Evolutionary conservation across 2,797 vertebrate species (phyloP).

Genomic region (Alca torda): DNA sequence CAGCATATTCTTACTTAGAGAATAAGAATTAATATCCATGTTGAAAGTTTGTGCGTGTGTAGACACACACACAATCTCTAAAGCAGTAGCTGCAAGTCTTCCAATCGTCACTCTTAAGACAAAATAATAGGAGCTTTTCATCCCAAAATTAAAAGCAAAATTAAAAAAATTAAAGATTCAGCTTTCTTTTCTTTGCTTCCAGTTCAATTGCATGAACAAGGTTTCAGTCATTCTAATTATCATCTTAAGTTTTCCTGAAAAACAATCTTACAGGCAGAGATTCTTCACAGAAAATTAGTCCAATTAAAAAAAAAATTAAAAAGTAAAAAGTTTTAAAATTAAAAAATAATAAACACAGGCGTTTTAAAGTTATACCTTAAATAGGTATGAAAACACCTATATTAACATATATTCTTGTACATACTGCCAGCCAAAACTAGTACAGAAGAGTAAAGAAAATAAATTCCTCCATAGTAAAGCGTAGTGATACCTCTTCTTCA

Average conservation of each 20-base stretch:
- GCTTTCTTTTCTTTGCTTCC: not conserved
- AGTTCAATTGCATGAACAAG: not conserved
- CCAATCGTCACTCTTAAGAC: not conserved
- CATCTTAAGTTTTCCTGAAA: not conserved
- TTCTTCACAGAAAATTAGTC: not conserved
- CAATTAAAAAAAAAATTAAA: not conserved
- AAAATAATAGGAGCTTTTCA: not conserved
- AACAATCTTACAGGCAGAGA: not conserved
- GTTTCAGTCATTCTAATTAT: not conserved
- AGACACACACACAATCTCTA: not conserved
- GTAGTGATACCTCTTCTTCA: not conserved
- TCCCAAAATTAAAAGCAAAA: not conserved
- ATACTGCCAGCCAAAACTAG: not conserved
- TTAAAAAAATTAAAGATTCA: not conserved
- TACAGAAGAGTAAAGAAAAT: not conserved
- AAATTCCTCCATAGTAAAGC: not conserved
- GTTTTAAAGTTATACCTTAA: not conserved
- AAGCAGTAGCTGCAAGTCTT: not conserved
- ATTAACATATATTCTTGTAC: not conserved
- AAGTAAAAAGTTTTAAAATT: no score
- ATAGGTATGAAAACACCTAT: not conserved
- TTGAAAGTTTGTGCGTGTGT: not conserved
- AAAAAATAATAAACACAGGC: not conserved
- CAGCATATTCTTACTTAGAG: not conserved
- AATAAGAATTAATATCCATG: not conserved